A percentile compares a stretch with the other conserved stretches of the same genome.
Evolutionary conservation across 2,888 invertebrate genomes (phyloP).

Genomic region (Neuroscelio doddi): DNA sequence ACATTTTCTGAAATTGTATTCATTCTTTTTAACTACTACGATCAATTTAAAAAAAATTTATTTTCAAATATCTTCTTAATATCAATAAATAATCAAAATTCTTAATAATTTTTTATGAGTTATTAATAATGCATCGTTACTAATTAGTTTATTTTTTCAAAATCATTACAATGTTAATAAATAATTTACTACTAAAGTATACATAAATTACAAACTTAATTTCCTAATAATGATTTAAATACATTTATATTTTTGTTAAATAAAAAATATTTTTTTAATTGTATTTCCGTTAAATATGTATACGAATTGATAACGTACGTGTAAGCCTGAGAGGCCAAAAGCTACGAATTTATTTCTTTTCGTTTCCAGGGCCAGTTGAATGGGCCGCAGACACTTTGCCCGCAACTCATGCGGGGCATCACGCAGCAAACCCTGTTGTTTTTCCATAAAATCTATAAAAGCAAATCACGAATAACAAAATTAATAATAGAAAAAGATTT

Average conservation of each 20-base stretch:
- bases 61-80: too few relatives aligned
- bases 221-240: too few relatives aligned
- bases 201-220: too few relatives aligned
- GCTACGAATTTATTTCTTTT: conserved; percentile 88
- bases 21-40: too few relatives aligned
- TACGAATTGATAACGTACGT: conserved; percentile 75
- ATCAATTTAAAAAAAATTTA: conserved; percentile 1
- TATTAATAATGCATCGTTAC: too few relatives aligned
- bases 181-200: too few relatives aligned
- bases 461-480: neutral
- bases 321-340: conserved; percentile 89
- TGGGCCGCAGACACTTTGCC: conserved; percentile 86
- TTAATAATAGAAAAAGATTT: neutral
- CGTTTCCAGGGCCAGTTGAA: conserved; percentile 91
- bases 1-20: conserved; percentile 79
- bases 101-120: too few relatives aligned
- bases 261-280: too few relatives aligned
- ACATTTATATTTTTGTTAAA: conserved; percentile 6
- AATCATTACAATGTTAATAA: too few relatives aligned
- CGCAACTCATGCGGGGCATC: conserved; percentile 89
- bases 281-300: too few relatives aligned
- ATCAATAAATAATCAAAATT: too few relatives aligned
- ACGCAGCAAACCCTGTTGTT: conserved; percentile 84
- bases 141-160: too few relatives aligned
- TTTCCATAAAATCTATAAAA: conserved; percentile 82